Percentiles rank a stretch among this genome's conserved stretches.
Evolutionary conservation across 2,888 invertebrate genomes (phyloP).

Genomic region (Sturmia bella): DNA sequence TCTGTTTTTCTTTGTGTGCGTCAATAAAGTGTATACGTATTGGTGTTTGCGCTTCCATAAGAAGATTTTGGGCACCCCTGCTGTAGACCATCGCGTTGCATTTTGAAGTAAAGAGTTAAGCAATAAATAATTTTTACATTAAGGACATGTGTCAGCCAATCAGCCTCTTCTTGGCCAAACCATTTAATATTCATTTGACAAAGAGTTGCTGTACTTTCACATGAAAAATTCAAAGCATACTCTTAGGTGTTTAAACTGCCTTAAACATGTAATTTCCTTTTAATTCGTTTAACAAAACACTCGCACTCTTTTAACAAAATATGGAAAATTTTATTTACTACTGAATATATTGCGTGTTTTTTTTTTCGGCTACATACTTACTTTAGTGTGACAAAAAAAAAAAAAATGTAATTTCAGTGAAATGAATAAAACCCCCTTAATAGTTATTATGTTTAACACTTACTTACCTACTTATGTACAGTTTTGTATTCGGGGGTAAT

Average conservation of each 20-base stretch:
- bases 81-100: too few relatives aligned
- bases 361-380: background rate
- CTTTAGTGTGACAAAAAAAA: background rate
- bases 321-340: slow-evolving; percentile 1
- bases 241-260: slow-evolving; percentile 8
- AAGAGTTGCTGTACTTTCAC: background rate
- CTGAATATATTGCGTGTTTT: slow-evolving; percentile 17
- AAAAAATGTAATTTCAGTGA: background rate
- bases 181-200: background rate
- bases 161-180: background rate
- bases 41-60: too few relatives aligned
- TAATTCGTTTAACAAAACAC: background rate
- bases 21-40: too few relatives aligned
- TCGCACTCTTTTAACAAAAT: background rate
- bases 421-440: slow-evolving; percentile 16
- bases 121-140: too few relatives aligned
- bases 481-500: slow-evolving; percentile 41
- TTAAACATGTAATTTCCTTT: slow-evolving; percentile 11
- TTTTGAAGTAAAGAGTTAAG: too few relatives aligned
- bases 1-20: too few relatives aligned
- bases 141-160: too few relatives aligned
- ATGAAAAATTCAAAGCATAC: slow-evolving; percentile 1
- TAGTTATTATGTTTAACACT: slow-evolving; percentile 49
- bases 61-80: too few relatives aligned
- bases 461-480: slow-evolving; percentile 34